Evolutionary conservation across 2,797 vertebrate genomes (phyloP), one percentile per base, ranked within the genome.

Genomic region (Eulemur mongoz): DNA sequence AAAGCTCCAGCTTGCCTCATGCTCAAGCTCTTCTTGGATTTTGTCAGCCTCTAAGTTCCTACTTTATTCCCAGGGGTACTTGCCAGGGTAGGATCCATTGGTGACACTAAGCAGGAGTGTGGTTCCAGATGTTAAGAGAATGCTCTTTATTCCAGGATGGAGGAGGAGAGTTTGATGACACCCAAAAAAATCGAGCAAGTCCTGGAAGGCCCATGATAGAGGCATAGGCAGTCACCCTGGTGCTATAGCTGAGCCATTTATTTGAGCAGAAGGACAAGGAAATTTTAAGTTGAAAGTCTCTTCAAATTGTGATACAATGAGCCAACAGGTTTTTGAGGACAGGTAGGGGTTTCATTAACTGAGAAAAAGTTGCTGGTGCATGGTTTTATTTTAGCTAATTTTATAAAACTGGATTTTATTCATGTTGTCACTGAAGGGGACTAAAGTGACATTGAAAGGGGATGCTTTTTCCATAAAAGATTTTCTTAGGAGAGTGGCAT

Each of bases 311-410:
- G 35, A 40, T 54, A 63, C 17, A 57, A 18, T 38, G 67, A 83
- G 12, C n/a, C 35, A 80, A 13, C 23, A 23, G 4, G 14, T 84
- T 87, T 92, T 69, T 91, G 70, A 94, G 85, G 67, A 81, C 65
- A 86, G 59, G 18, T 35, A 25, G 57, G 73, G 17, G 14, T 82
- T 95, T 95, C 35, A 8, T 76, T 97, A 92, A 73, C 25, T 63
- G 40, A 81, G 14, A 61, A 91, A 84, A 91, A 93, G 40, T 95
- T 96, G 75, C 45, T 76, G 52, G 59, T 79, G 20, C 25, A 30
- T 83, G 25, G 18, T 54, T 94, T 95, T 70, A 89, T 85, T 97
- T 91, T 79, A 80, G 52, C 92, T 81, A 73, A 69, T 92, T 96
- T 95, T 91, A 75, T 80, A 91, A 96, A 96, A 45, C 23, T 92